Percentiles rank a stretch among this genome's conserved stretches.
These are phyloP conservation scores for Nephila pilipes DNA, from an alignment of 1,140 invertebrate genomes.

Conservation along the genomic window DNA sequence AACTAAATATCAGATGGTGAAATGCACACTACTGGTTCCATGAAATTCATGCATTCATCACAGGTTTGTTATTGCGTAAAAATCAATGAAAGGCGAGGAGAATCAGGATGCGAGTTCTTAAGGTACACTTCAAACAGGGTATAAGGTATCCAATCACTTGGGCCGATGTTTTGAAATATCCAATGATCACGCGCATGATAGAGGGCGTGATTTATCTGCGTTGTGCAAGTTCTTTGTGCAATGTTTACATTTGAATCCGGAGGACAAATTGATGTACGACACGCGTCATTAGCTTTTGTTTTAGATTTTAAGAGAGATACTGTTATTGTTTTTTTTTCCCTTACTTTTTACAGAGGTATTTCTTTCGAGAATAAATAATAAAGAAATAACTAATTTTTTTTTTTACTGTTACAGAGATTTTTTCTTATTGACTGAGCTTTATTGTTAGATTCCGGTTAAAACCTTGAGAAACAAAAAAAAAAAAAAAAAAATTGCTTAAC, in stretches of 20 bases:
- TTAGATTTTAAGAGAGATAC: background rate
- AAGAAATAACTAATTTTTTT: too few species aligned
- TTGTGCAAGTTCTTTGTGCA: background rate
- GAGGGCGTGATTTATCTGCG: background rate
- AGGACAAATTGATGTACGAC: background rate
- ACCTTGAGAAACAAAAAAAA: too few species aligned
- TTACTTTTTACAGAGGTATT: too few species aligned
- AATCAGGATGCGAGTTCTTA: background rate
- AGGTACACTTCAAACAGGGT: background rate
- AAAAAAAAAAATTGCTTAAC: too few species aligned
- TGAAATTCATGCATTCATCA: background rate
- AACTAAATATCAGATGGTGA: background rate
- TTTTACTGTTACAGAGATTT: too few species aligned
- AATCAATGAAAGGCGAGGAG: background rate
- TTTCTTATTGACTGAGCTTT: too few species aligned
- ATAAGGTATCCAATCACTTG: background rate
- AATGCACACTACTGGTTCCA: background rate
- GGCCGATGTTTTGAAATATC: background rate
- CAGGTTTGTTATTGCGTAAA: background rate
- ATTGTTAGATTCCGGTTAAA: too few species aligned
- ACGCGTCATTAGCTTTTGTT: background rate
- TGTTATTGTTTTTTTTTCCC: too few species aligned
- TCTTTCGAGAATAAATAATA: too few species aligned
- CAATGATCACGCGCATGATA: background rate
- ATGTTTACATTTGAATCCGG: background rate